Conservation (phyloP, 2,113 vertebrate genomes). For the Labrus mixtus region DNA sequence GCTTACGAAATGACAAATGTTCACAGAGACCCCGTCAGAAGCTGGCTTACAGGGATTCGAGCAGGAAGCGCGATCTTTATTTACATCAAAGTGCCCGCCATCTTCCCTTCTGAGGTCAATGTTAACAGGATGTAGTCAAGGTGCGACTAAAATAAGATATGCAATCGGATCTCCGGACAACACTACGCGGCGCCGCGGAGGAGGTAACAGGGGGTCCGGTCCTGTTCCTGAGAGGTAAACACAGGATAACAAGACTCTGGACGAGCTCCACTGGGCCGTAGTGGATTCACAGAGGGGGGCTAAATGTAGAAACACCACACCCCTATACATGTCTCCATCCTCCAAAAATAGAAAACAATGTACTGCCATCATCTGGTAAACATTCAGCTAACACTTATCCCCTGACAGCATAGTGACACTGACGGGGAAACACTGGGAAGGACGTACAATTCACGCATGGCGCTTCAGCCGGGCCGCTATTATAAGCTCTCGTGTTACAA, state of each 20-base stretch:
- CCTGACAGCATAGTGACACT: slow-evolving; percentile 73
- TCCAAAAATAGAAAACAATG: slow-evolving; percentile 80
- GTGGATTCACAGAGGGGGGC: slow-evolving; percentile 72
- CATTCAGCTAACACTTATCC: slow-evolving; percentile 76
- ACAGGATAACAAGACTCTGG: slow-evolving; percentile 76
- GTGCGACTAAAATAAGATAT: slow-evolving; percentile 77
- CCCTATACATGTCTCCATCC: slow-evolving; percentile 71
- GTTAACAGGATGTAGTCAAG: slow-evolving; percentile 79
- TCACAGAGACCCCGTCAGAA: slow-evolving; percentile 54
- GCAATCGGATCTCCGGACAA: slow-evolving; percentile 76
- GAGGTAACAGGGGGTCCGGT: slow-evolving; percentile 59
- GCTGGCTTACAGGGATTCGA: slow-evolving; percentile 69
- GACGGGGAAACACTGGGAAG: slow-evolving; percentile 74
- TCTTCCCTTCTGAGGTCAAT: slow-evolving; percentile 68
- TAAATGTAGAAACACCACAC: slow-evolving; percentile 78
- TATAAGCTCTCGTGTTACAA: slow-evolving; percentile 61
- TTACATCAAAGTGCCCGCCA: slow-evolving; percentile 78
- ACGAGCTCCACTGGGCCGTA: slow-evolving; percentile 52
- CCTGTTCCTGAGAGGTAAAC: slow-evolving; percentile 80
- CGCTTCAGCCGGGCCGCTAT: slow-evolving; percentile 40
- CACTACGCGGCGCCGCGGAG: slow-evolving; percentile 60
- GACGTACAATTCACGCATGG: slow-evolving; percentile 48
- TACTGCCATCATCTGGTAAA: slow-evolving; percentile 78
- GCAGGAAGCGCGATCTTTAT: slow-evolving; percentile 72
- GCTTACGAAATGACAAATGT: slow-evolving; percentile 71